Evolutionary conservation across 2,888 invertebrate genomes (phyloP).

Genomic region (Cephus nigrinus): DNA sequence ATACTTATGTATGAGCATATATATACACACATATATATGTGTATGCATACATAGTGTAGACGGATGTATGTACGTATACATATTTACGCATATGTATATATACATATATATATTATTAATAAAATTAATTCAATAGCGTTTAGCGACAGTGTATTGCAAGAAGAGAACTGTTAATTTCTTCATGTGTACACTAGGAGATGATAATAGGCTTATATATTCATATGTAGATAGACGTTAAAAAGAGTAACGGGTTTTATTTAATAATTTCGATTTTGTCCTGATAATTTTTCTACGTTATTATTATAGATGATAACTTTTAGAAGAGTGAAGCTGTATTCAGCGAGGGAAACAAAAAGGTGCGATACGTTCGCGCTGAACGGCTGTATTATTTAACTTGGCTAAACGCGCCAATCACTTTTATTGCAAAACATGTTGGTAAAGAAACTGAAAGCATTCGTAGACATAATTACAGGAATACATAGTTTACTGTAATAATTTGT

Average conservation of each 20-base stretch:
- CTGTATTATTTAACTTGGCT: constrained; percentile 54
- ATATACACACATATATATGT: constrained; percentile 6
- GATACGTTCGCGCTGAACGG: constrained; percentile 24
- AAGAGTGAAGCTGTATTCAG: constrained; percentile 44
- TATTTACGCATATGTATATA: constrained; percentile 11
- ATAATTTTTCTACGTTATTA: constrained; percentile 62
- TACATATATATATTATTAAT: background rate
- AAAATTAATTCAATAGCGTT: constrained; percentile 14
- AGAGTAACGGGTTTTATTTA: constrained; percentile 58
- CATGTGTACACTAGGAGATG: constrained; percentile 41
- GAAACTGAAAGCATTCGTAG: constrained; percentile 56
- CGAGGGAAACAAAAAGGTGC: constrained; percentile 29
- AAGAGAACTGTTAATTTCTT: constrained; percentile 34
- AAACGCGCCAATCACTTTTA: constrained; percentile 49
- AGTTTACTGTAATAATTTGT: constrained; percentile 66
- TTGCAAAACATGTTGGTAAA: constrained; percentile 55
- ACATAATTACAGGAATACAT: constrained; percentile 62
- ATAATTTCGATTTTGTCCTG: constrained; percentile 47
- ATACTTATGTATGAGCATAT: constrained; percentile 15
- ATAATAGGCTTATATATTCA: constrained; percentile 54
- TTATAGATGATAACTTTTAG: constrained; percentile 55
- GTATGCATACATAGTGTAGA: constrained; percentile 1
- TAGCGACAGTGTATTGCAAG: constrained; percentile 7
- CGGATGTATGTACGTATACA: constrained; percentile 11
- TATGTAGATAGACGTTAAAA: constrained; percentile 60